Conservation (phyloP, 2,797 vertebrate species). For the Otus scops region DNA sequence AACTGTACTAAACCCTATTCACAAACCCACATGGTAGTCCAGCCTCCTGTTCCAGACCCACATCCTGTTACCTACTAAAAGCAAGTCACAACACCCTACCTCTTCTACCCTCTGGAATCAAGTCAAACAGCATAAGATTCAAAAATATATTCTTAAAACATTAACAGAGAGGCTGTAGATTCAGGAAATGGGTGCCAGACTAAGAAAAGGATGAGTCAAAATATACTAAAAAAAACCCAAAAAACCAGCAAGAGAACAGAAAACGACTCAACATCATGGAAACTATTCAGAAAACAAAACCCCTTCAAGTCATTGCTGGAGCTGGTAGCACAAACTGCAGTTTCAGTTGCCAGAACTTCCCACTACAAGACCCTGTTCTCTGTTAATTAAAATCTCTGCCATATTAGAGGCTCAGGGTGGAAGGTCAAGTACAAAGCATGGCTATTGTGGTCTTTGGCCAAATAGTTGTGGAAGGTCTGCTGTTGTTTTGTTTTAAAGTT, state of each 20-base stretch:
- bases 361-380: neutral
- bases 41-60: constrained; percentile 2
- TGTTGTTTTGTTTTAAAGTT: neutral
- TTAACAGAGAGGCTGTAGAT: neutral
- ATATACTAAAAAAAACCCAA: neutral
- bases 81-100: constrained; percentile 17
- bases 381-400: neutral
- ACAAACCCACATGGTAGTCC: neutral
- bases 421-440: neutral
- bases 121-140: constrained; percentile 12
- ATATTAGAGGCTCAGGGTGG: neutral
- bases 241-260: neutral
- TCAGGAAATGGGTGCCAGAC: constrained; percentile 22
- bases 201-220: constrained; percentile 58
- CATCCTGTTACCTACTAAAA: constrained; percentile 56
- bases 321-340: neutral
- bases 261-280: constrained; percentile 49
- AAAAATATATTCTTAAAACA: constrained; percentile 40
- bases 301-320: constrained; percentile 41
- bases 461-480: neutral
- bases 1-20: neutral
- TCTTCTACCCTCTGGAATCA: constrained; percentile 10
- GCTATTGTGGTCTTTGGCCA: neutral
- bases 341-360: neutral
- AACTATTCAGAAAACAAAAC: constrained; percentile 40